Evolutionary conservation across 2,888 invertebrate species (phyloP).

Genomic region (Macrophya alboannulata): DNA sequence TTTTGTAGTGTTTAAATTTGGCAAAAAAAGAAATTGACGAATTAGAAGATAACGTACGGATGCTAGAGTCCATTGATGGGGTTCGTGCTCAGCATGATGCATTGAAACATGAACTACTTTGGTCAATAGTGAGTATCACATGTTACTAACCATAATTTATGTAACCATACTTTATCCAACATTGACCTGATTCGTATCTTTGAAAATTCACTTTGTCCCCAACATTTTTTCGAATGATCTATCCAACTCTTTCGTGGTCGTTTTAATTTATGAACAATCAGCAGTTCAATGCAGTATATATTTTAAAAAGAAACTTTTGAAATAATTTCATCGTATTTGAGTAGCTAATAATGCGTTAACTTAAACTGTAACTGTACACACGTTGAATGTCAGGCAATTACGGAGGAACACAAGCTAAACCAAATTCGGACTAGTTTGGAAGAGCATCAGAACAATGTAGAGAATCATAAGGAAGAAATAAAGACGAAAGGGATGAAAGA

Average conservation of each 20-base stretch:
- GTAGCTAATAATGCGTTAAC: neutral
- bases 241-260: neutral
- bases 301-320: neutral
- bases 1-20: slow-evolving; percentile 65
- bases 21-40: slow-evolving; percentile 81
- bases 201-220: neutral
- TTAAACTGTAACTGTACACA: slow-evolving; percentile 52
- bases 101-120: slow-evolving; percentile 83
- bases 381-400: slow-evolving; percentile 61
- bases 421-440: slow-evolving; percentile 78
- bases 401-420: slow-evolving; percentile 75
- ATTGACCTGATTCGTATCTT: neutral
- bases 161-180: neutral
- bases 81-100: slow-evolving; percentile 80
- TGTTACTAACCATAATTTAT: too few relatives aligned
- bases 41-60: slow-evolving; percentile 82
- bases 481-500: slow-evolving; percentile 66
- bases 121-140: slow-evolving; percentile 75
- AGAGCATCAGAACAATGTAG: slow-evolving; percentile 73
- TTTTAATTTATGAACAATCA: neutral
- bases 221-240: slow-evolving; percentile 45
- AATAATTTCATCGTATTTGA: neutral
- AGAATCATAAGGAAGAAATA: slow-evolving; percentile 65
- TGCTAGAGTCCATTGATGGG: slow-evolving; percentile 82
- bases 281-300: neutral